Evolutionary conservation across 1,140 invertebrate genomes (phyloP).

Genomic region (Panulirus ornatus): DNA sequence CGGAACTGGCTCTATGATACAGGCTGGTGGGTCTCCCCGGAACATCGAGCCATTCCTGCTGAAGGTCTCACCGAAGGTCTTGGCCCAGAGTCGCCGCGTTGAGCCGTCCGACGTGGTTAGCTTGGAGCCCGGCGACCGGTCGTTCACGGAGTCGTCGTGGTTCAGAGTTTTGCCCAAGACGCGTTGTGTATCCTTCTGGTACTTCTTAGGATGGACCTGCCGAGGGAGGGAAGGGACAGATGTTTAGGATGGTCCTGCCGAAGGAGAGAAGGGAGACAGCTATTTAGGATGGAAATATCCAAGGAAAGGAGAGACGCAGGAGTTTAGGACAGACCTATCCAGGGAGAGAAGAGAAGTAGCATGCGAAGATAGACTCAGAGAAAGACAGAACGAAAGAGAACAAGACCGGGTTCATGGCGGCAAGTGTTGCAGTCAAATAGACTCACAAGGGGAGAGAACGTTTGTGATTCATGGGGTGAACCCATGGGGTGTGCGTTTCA

Average conservation of each 20-base stretch:
- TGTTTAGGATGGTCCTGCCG: background rate
- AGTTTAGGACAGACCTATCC: background rate
- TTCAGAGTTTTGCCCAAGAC: conserved; percentile 73
- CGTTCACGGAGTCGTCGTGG: conserved; percentile 76
- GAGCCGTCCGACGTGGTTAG: conserved; percentile 65
- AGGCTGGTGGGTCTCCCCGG: conserved; percentile 66
- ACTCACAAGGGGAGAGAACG: background rate
- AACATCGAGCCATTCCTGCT: conserved; percentile 71
- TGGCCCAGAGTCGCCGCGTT: conserved; percentile 70
- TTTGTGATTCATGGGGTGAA: background rate
- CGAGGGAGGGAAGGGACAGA: background rate
- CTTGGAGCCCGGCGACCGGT: conserved; percentile 67
- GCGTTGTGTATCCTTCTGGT: conserved; percentile 71
- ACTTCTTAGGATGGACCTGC: conserved; percentile 73
- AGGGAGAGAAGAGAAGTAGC: background rate
- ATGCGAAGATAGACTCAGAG: too few relatives aligned
- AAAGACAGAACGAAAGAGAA: too few relatives aligned
- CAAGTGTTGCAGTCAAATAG: background rate
- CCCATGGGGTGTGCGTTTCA: background rate
- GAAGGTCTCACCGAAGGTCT: conserved; percentile 73
- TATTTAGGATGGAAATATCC: background rate
- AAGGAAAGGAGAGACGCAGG: background rate
- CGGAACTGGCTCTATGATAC: conserved; percentile 64
- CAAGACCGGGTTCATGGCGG: too few relatives aligned
- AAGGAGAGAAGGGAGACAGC: background rate